Evolutionary conservation across 2,797 vertebrate genomes (phyloP), one percentile per base, ranked within the genome.

Genomic region (Cossypha dichroa): DNA sequence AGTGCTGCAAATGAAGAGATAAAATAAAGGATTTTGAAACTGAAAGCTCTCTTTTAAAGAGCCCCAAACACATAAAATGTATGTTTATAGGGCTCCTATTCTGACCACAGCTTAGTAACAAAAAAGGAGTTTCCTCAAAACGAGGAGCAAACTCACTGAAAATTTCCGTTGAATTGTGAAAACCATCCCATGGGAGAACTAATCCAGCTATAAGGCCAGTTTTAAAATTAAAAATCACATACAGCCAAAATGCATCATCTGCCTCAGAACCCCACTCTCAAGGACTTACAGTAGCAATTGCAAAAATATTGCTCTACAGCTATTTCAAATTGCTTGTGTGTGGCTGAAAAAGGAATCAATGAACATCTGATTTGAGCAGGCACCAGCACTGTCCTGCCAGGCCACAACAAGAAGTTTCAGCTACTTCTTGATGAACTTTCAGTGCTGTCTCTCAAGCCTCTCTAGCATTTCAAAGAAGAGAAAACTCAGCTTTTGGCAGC

Each of bases 51-150:
- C 40, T 80, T 76, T 56, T 13, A n/a, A 64, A 68, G 62, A 51
- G 36, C 0, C 8, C 12, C 13, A 72, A 81, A 58, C 10, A 68
- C 10, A 70, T 11, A n/a, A 6, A 64, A 43, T 0, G 0, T 3
- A 33, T 0, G 0, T 75, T 75, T 59, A 72, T 9, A 6, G 43
- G 45, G 40, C 19, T 77, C 48, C 34, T 36, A 25, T 29, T 80
- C 31, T 36, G 33, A 45, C 13, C 31, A 49, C 13, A 13, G 38
- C 11, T 87, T 55, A 85, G 38, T 29, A 82, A 86, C 11, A 54
- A 41, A 83, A n/a, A 52, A 19, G 25, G 8, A 40, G 8, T 54
- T 92, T 70, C 41, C 62, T 81, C 8, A 6, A 85, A 92, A 34
- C 12, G 25, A 87, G 25, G 9, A n/a, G 11, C 2, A 62, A 80